A percentile compares a stretch with the other conserved stretches of the same genome.
These are phyloP conservation scores for Gymnoscelis rufifasciata DNA, from an alignment of 2,888 invertebrate genomes.

Conservation along the genomic window DNA sequence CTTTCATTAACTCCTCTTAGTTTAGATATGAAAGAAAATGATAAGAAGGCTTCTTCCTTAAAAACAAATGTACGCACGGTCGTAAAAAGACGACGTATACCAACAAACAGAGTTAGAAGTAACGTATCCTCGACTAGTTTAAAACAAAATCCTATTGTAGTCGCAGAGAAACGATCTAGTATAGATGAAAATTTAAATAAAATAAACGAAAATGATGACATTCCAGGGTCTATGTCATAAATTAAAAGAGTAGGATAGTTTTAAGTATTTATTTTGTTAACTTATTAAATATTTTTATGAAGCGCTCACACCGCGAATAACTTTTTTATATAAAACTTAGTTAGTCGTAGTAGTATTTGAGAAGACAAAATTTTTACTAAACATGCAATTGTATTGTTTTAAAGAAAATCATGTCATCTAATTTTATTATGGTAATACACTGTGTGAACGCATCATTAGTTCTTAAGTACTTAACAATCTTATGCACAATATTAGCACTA, in stretches of 20 bases:
- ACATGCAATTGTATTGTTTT: no score
- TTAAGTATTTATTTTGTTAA: constrained; percentile 24
- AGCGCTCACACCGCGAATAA: no score
- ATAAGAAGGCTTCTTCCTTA: constrained; percentile 5
- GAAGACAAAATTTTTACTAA: no score
- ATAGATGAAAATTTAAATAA: not conserved
- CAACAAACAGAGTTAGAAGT: not conserved
- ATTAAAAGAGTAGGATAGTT: constrained; percentile 24
- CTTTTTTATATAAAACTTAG: no score
- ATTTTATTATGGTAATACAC: no score
- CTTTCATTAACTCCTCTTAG: constrained; percentile 13
- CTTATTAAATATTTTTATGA: constrained; percentile 9
- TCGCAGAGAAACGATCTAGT: constrained; percentile 5
- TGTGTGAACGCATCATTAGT: no score
- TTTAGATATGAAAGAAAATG: constrained; percentile 2
- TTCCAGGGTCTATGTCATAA: constrained; percentile 11
- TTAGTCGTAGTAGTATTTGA: no score
- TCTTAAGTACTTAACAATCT: not conserved
- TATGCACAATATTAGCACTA: not conserved
- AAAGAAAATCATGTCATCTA: no score
- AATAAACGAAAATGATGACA: constrained; percentile 7
- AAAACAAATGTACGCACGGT: not conserved
- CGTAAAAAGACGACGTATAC: not conserved
- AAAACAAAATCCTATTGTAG: constrained; percentile 20
- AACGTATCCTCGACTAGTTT: not conserved